These are phyloP conservation scores for Drosophila stalkeri DNA, from an alignment of 2,888 invertebrate genomes.

Conservation along the genomic window DNA sequence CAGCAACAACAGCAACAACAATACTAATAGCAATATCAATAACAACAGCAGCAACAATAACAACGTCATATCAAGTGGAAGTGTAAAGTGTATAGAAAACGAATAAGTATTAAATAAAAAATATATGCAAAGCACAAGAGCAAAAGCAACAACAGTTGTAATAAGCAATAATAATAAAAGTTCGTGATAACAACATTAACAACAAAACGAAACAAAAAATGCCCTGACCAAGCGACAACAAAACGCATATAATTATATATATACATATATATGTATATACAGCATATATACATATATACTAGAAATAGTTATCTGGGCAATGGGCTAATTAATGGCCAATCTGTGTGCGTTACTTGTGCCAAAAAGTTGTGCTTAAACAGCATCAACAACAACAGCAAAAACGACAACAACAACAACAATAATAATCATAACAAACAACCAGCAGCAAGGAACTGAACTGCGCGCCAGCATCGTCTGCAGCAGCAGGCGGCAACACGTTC, in stretches of 20 bases:
- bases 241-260: constrained; percentile 12
- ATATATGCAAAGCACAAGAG: constrained; percentile 32
- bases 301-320: constrained; percentile 45
- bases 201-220: constrained; percentile 27
- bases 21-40: constrained; percentile 24
- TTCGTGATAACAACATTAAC: constrained; percentile 63
- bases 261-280: neutral
- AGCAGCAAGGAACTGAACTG: constrained; percentile 30
- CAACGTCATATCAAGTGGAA: constrained; percentile 65
- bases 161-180: constrained; percentile 44
- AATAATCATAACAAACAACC: constrained; percentile 19
- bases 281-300: constrained; percentile 4
- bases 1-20: constrained; percentile 12
- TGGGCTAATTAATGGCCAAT: constrained; percentile 66
- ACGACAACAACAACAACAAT: constrained; percentile 13
- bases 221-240: constrained; percentile 40
- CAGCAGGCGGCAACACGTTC: constrained; percentile 41
- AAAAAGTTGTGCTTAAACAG: constrained; percentile 37
- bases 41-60: constrained; percentile 33
- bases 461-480: constrained; percentile 55
- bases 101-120: constrained; percentile 45
- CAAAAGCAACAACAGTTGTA: constrained; percentile 26
- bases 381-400: constrained; percentile 31
- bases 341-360: constrained; percentile 52
- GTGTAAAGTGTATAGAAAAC: constrained; percentile 60